Evolutionary conservation across 2,888 invertebrate species (phyloP), one percentile per base, ranked within the genome.

Genomic region (Heliconius cydno): DNA sequence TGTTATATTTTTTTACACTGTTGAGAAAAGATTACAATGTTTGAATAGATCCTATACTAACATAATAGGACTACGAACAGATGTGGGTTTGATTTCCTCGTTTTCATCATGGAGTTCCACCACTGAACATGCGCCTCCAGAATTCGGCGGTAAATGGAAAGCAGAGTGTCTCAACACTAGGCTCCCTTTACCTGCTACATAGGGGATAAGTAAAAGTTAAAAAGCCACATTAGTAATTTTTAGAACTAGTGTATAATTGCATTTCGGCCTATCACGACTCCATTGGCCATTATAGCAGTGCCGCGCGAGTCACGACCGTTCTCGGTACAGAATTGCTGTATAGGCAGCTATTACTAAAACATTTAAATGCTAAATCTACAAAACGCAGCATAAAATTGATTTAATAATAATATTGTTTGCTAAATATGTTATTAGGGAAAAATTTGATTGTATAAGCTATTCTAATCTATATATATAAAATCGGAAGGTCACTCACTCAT

Each of bases 251-350:
- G 34, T 57, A 73, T 57, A 60, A 60, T 46, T 65, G 60, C 22
- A 46, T 75, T 65, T 46, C 65, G 65, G 75, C 75, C 75, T 75
- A 75, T 75, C 75, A 65, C 65, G 65, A 75, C 22, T 63, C 38
- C 25, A 46, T 41, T 28, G 28, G 38, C 28, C 41, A 75, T 41
- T 75, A 63, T 25, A 38, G 65, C 65, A 75, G 63, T 46, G 75
- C 41, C 75, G 28, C 65, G 46, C 75, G 22, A 75, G 46, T 65
- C 75, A 75, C 74, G 74, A 75, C 28, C 65, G 60, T 38, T 34
- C 63, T 25, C 19, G 7, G 25, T 41, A 63, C 19, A 38, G 12
- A 3, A 28, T 60, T 34, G 15, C n/a, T 41, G 68, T 41, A 10
- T 10, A 70, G 41, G 70, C 70, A 70, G 41, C 15, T 70, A 28